A percentile compares a stretch with the other conserved stretches of the same genome.
These are phyloP conservation scores for Zaprionus gabonicus DNA, from an alignment of 1,140 invertebrate genomes.

Conservation along the genomic window DNA sequence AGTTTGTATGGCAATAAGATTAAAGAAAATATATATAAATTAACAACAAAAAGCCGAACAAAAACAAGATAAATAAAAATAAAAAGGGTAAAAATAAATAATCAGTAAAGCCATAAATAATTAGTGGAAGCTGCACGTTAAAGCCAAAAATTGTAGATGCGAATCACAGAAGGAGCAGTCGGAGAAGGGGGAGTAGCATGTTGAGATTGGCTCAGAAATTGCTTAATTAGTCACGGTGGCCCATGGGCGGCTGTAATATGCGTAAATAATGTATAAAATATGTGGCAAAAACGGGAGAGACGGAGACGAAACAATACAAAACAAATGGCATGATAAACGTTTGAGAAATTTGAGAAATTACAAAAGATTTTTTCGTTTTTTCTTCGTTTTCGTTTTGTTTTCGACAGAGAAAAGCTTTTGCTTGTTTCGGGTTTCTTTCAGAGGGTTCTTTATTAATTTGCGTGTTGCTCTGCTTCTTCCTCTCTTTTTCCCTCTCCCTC, in stretches of 20 bases:
- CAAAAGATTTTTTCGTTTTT: conserved; percentile 49
- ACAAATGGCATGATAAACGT: conserved; percentile 68
- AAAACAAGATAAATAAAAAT: conserved; percentile 29
- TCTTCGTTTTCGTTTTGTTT: conserved; percentile 14
- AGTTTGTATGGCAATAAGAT: conserved; percentile 52
- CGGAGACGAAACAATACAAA: conserved; percentile 28
- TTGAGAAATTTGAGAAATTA: conserved; percentile 75
- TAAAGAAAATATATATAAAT: conserved; percentile 59
- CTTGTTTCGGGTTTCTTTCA: conserved; percentile 30
- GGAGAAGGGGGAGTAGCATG: neutral
- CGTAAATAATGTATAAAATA: conserved; percentile 81
- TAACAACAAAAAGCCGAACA: conserved; percentile 42
- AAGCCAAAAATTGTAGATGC: conserved; percentile 42
- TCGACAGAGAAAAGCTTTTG: conserved; percentile 8
- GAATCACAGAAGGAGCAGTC: neutral
- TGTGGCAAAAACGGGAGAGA: conserved; percentile 44
- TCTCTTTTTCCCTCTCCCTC: neutral
- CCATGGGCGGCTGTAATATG: conserved; percentile 57
- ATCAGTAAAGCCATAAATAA: conserved; percentile 79
- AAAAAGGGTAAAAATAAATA: conserved; percentile 57
- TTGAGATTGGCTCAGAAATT: conserved; percentile 72
- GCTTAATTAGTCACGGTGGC: conserved; percentile 77
- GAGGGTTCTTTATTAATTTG: conserved; percentile 69
- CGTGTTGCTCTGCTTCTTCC: conserved; percentile 15
- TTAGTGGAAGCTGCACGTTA: conserved; percentile 52